Evolutionary conservation across 2,888 invertebrate genomes (phyloP).

Genomic region (Tipula unca): DNA sequence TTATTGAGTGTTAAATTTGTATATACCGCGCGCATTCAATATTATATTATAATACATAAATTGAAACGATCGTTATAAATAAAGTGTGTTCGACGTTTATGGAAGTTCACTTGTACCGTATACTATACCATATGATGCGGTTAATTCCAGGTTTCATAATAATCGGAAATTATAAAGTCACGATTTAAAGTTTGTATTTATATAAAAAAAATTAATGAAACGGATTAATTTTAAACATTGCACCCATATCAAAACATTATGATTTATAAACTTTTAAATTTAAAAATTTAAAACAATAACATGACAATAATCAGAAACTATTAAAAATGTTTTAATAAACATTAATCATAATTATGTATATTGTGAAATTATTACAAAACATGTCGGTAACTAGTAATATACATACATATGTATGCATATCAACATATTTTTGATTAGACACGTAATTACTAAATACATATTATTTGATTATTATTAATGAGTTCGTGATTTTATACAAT

Average conservation of each 20-base stretch:
- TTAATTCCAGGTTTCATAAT: background rate
- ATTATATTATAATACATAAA: background rate
- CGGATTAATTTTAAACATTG: background rate
- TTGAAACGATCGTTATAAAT: background rate
- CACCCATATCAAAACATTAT: background rate
- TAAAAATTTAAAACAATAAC: background rate
- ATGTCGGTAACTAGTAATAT: background rate
- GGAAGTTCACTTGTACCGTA: background rate
- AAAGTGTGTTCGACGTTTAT: background rate
- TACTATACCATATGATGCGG: background rate
- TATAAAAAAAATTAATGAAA: background rate
- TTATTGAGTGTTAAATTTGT: background rate
- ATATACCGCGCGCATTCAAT: background rate
- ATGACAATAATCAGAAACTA: background rate
- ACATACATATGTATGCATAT: too few relatives aligned
- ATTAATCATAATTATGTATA: background rate
- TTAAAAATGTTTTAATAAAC: background rate
- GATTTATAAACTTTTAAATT: background rate
- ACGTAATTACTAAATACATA: background rate
- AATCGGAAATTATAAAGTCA: background rate
- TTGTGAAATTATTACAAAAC: background rate
- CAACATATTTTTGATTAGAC: background rate
- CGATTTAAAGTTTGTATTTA: background rate
- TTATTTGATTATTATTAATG: background rate
- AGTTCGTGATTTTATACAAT: too few relatives aligned